Conservation (phyloP, 2,113 vertebrate genomes). For the Micronycteris hirsuta region DNA sequence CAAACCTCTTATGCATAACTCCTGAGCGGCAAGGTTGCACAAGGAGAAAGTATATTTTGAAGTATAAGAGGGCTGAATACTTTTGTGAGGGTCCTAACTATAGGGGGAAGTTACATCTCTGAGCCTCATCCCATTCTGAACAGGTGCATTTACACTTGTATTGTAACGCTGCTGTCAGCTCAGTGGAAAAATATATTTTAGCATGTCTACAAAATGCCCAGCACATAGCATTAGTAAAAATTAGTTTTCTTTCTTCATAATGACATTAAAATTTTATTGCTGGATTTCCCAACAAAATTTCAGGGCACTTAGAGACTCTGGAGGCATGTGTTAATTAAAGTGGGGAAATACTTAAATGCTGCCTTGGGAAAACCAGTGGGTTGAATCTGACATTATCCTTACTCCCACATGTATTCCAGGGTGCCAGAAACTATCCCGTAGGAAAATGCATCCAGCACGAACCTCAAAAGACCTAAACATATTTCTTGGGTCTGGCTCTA, state of each 20-base stretch:
- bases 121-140: not conserved
- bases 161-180: not conserved
- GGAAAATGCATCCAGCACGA: not conserved
- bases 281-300: slow-evolving; percentile 31
- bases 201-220: not conserved
- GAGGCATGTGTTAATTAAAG: not conserved
- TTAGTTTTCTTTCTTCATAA: not conserved
- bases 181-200: not conserved
- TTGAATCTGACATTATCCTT: not conserved
- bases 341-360: not conserved
- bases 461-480: not conserved
- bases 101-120: not conserved
- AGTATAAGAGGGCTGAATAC: not conserved
- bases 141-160: not conserved
- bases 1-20: not conserved
- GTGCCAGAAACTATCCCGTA: not conserved
- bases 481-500: not conserved
- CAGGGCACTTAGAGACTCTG: not conserved
- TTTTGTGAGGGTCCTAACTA: not conserved
- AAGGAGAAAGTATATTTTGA: not conserved
- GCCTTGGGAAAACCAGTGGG: not conserved
- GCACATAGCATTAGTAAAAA: not conserved
- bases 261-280: not conserved
- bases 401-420: not conserved
- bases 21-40: not conserved